Evolutionary conservation across 2,888 invertebrate genomes (phyloP).

Genomic region (Eutolmus rufibarbis): DNA sequence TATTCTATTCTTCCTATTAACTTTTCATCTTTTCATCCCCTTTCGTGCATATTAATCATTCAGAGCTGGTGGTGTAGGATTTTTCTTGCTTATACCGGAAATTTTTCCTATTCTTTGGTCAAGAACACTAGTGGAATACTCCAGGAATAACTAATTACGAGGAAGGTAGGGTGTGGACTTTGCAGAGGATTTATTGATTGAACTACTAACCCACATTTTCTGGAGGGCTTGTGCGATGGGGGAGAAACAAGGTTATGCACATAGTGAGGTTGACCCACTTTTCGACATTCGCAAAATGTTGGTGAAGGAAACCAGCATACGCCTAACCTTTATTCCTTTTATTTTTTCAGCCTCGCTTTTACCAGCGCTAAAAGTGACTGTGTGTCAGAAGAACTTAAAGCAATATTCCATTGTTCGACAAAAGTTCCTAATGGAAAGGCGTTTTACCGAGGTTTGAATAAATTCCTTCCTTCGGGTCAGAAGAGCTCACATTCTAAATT

Average conservation of each 20-base stretch:
- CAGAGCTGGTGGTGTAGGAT: neutral
- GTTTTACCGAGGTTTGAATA: neutral
- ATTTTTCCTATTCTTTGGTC: neutral
- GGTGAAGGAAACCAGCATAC: neutral
- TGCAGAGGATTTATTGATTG: conserved; percentile 40
- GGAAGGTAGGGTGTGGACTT: conserved; percentile 19
- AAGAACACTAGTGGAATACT: neutral
- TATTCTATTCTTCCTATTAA: neutral
- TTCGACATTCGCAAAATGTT: neutral
- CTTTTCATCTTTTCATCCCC: neutral
- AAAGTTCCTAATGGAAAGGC: neutral
- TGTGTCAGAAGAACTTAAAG: neutral
- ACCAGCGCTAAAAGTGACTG: neutral
- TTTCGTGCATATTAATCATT: neutral
- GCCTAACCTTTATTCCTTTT: neutral
- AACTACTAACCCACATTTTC: conserved; percentile 30
- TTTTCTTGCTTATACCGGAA: neutral
- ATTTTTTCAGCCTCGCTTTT: neutral
- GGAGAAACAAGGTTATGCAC: neutral
- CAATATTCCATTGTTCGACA: neutral
- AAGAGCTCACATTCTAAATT: neutral
- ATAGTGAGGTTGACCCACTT: neutral
- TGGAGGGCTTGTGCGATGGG: neutral
- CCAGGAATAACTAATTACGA: conserved; percentile 29
- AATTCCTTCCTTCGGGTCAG: neutral